Percentiles rank a stretch among this genome's conserved stretches.
These are phyloP conservation scores for Falco cherrug DNA, from an alignment of 2,797 vertebrate genomes.

Conservation along the genomic window DNA sequence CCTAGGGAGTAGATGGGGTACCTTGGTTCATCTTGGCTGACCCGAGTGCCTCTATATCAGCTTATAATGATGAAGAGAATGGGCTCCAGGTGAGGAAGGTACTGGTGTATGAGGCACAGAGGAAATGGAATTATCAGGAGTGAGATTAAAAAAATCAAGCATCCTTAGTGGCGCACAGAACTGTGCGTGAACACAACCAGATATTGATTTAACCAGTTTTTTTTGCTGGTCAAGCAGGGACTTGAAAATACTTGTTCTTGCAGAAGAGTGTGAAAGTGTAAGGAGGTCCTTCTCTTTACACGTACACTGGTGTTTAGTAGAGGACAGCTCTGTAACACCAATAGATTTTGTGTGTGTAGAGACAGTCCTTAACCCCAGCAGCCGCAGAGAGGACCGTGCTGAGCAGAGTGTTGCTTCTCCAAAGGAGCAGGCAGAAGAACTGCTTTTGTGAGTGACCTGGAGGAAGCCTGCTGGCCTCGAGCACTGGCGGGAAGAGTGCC, in stretches of 20 bases:
- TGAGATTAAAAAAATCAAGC: background rate
- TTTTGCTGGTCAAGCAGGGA: background rate
- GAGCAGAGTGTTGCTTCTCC: background rate
- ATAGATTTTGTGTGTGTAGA: background rate
- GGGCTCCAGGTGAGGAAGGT: background rate
- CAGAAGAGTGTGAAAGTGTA: background rate
- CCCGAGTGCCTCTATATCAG: background rate
- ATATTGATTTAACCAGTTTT: background rate
- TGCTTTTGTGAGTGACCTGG: background rate
- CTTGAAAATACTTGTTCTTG: background rate
- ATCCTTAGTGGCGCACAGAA: background rate
- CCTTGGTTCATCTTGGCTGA: background rate
- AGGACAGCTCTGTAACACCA: background rate
- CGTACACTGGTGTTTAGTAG: background rate
- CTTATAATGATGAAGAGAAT: background rate
- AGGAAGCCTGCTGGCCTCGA: background rate
- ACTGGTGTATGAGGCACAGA: background rate
- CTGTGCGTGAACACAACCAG: background rate
- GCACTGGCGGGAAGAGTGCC: rapidly evolving
- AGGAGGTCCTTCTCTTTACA: background rate
- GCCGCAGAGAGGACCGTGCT: background rate
- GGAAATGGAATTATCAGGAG: conserved; percentile 11
- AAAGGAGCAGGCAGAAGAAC: background rate
- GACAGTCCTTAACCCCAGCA: background rate
- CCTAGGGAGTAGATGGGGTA: background rate